Conservation (phyloP, 2,888 invertebrate species). For the Orthosia cruda region DNA sequence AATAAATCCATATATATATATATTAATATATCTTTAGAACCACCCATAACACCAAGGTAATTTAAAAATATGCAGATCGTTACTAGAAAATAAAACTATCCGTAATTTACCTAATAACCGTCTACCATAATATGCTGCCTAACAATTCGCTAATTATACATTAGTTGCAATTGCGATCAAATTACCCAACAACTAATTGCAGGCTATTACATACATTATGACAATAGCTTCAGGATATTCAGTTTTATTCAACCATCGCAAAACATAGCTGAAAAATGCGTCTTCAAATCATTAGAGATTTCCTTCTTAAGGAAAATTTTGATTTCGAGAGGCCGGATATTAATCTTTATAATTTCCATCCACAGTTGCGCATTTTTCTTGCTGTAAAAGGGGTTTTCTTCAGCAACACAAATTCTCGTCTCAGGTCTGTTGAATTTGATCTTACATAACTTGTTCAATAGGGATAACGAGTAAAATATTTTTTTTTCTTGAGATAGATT, state of each 20-base stretch:
- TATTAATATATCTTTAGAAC: too few relatives aligned
- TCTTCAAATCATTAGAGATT: constrained; percentile 62
- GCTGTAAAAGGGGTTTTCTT: constrained; percentile 80
- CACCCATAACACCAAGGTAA: constrained; percentile 10
- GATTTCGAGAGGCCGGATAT: constrained; percentile 75
- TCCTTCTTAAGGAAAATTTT: constrained; percentile 74
- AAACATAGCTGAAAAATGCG: constrained; percentile 58
- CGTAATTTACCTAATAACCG: constrained; percentile 41
- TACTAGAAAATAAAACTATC: constrained; percentile 35
- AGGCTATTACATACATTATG: constrained; percentile 23
- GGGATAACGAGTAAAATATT: too few relatives aligned
- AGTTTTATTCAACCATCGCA: neutral
- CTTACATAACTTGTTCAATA: neutral
- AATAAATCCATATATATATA: neutral
- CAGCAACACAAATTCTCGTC: constrained; percentile 72
- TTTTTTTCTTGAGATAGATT: too few relatives aligned
- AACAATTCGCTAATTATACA: constrained; percentile 35
- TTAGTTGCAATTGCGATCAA: constrained; percentile 47
- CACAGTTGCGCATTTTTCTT: constrained; percentile 77
- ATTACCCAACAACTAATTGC: constrained; percentile 13
- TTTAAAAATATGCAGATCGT: constrained; percentile 18
- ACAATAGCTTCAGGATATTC: constrained; percentile 13
- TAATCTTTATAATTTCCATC: constrained; percentile 79
- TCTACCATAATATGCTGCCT: neutral
- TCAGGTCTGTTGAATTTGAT: constrained; percentile 72